A percentile compares a stretch with the other conserved stretches of the same genome.
These are phyloP conservation scores for Sinopyrophorus schimmeli DNA, from an alignment of 2,888 invertebrate species.

Conservation along the genomic window DNA sequence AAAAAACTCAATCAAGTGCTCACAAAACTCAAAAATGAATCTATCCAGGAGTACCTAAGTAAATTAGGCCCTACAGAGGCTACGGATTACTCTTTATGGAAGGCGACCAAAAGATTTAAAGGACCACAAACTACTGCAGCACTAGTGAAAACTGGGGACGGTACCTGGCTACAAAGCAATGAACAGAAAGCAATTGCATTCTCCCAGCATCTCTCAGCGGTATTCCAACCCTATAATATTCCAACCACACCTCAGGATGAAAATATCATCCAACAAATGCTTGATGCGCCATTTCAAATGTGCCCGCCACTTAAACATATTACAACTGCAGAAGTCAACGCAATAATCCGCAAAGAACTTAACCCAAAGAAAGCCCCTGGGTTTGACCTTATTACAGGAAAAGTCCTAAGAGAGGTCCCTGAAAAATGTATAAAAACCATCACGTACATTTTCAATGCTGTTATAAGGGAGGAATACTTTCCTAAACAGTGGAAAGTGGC, in stretches of 20 bases:
- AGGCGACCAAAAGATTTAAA: slow-evolving; percentile 2
- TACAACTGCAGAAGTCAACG: neutral
- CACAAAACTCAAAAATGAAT: slow-evolving; percentile 5
- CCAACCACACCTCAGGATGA: neutral
- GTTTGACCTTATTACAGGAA: slow-evolving; percentile 4
- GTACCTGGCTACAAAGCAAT: slow-evolving; percentile 10
- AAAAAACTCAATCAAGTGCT: slow-evolving; percentile 1
- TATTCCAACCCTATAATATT: slow-evolving; percentile 2
- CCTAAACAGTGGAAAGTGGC: slow-evolving; percentile 1
- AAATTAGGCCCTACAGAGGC: slow-evolving; percentile 4
- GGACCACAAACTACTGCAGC: slow-evolving; percentile 6
- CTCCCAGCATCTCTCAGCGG: neutral
- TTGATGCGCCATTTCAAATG: slow-evolving; percentile 6
- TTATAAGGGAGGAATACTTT: neutral
- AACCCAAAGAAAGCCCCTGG: slow-evolving; percentile 2
- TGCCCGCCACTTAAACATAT: neutral
- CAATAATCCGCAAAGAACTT: neutral
- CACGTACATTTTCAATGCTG: slow-evolving; percentile 1
- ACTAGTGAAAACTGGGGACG: slow-evolving; percentile 2
- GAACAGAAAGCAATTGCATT: slow-evolving; percentile 1
- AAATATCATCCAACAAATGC: slow-evolving; percentile 1
- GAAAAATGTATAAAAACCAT: slow-evolving; percentile 2
- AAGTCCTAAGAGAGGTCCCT: slow-evolving; percentile 2
- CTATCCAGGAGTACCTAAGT: slow-evolving; percentile 7
- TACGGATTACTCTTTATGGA: slow-evolving; percentile 8